Percentiles rank a stretch among this genome's conserved stretches.
Evolutionary conservation across 2,888 invertebrate species (phyloP).

Genomic region (Tenthredo scrophulariae): DNA sequence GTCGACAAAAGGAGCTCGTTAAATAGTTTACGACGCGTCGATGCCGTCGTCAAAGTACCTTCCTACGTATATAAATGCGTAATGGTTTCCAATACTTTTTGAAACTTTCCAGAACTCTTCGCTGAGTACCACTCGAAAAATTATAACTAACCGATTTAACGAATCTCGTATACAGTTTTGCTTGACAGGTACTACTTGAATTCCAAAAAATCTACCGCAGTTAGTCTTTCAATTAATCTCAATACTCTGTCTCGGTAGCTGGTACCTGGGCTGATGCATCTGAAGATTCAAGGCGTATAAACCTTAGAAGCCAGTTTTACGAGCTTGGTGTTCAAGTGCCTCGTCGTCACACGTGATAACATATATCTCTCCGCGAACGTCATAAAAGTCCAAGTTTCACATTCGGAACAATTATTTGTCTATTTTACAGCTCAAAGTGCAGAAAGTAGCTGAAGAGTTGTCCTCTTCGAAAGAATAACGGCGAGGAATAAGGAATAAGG

Average conservation of each 20-base stretch:
- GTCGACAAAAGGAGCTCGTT: slow-evolving; percentile 72
- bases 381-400: slow-evolving; percentile 9
- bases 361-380: neutral
- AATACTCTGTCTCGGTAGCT: neutral
- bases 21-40: slow-evolving; percentile 72
- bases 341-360: neutral
- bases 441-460: slow-evolving; percentile 6
- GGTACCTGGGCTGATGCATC: neutral
- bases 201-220: neutral
- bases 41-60: slow-evolving; percentile 16
- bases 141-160: slow-evolving; percentile 34
- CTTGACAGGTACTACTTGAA: neutral
- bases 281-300: neutral
- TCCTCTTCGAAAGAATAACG: neutral
- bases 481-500: neutral
- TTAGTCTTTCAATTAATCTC: neutral
- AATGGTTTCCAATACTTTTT: slow-evolving; percentile 43
- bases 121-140: slow-evolving; percentile 15
- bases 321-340: neutral
- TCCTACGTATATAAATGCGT: neutral
- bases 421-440: slow-evolving; percentile 34
- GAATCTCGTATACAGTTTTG: neutral
- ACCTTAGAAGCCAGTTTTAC: neutral
- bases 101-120: neutral
- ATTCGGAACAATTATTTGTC: slow-evolving; percentile 21